These are phyloP conservation scores for Chaenocephalus aceratus DNA, from an alignment of 2,113 vertebrate genomes.

Conservation along the genomic window DNA sequence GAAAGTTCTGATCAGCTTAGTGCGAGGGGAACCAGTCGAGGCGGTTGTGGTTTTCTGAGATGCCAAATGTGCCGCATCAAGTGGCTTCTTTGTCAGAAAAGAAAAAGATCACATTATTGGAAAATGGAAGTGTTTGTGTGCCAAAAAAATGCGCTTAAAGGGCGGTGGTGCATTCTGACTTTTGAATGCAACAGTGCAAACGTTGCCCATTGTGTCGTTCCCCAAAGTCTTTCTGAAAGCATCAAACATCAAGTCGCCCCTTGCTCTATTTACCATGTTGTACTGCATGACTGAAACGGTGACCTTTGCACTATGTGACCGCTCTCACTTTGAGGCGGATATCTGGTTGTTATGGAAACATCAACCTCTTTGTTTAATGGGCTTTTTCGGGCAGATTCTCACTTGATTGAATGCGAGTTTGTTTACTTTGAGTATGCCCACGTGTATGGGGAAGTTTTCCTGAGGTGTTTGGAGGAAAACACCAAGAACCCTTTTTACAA, in stretches of 20 bases:
- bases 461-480: constrained; percentile 30
- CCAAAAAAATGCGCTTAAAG: constrained; percentile 37
- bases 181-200: constrained; percentile 14
- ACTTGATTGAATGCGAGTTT: constrained; percentile 42
- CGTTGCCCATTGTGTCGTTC: constrained; percentile 2
- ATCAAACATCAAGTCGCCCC: background rate
- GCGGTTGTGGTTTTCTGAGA: constrained; percentile 6
- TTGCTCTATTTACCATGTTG: constrained; percentile 31
- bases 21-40: background rate
- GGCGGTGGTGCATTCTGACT: background rate
- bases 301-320: constrained; percentile 63
- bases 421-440: constrained; percentile 30
- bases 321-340: constrained; percentile 35
- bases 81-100: constrained; percentile 23
- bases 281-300: constrained; percentile 52
- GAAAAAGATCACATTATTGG: background rate
- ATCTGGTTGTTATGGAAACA: constrained; percentile 44
- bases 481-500: constrained; percentile 35
- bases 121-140: constrained; percentile 32
- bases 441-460: constrained; percentile 11
- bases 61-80: constrained; percentile 15
- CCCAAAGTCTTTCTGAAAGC: constrained; percentile 14
- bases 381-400: constrained; percentile 24
- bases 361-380: constrained; percentile 24
- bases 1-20: constrained; percentile 54